Percentiles rank a stretch among this genome's conserved stretches.
These are phyloP conservation scores for Cynaeus angustus DNA, from an alignment of 2,888 invertebrate species.

Conservation along the genomic window DNA sequence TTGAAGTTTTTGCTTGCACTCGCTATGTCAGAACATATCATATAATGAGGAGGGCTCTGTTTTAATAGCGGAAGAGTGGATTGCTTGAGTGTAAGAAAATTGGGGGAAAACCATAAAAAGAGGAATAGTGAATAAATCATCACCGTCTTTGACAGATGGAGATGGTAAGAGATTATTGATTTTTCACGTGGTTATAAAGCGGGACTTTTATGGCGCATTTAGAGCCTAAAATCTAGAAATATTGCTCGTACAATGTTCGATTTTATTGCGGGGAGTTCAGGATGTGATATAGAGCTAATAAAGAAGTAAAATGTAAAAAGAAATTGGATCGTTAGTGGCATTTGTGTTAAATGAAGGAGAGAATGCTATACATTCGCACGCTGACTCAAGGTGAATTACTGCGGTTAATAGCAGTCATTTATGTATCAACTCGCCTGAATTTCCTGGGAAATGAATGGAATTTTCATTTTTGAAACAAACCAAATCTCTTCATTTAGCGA, in stretches of 20 bases:
- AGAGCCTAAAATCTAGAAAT: slow-evolving; percentile 2
- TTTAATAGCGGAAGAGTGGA: background rate
- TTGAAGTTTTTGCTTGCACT: background rate
- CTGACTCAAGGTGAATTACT: no score
- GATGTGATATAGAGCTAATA: no score
- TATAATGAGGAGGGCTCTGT: slow-evolving; percentile 2
- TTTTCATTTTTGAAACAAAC: no score
- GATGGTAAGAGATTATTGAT: slow-evolving; percentile 15
- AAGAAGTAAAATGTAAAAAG: no score
- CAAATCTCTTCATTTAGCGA: no score
- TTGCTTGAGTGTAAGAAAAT: background rate
- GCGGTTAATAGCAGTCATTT: no score
- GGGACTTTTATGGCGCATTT: slow-evolving; percentile 4
- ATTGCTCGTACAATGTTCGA: slow-evolving; percentile 5
- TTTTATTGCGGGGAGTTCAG: background rate
- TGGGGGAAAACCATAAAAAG: background rate
- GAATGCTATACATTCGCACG: no score
- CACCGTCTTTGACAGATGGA: slow-evolving; percentile 19
- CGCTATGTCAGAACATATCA: background rate
- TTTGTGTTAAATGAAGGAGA: no score
- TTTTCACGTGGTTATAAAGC: background rate
- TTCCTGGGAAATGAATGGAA: no score
- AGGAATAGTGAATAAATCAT: slow-evolving; percentile 11
- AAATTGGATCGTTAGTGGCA: no score
- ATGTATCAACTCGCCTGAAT: no score